Percentiles rank a stretch among this genome's conserved stretches.
Evolutionary conservation across 1,140 invertebrate species (phyloP).

Genomic region (Parasteatoda tepidariorum): DNA sequence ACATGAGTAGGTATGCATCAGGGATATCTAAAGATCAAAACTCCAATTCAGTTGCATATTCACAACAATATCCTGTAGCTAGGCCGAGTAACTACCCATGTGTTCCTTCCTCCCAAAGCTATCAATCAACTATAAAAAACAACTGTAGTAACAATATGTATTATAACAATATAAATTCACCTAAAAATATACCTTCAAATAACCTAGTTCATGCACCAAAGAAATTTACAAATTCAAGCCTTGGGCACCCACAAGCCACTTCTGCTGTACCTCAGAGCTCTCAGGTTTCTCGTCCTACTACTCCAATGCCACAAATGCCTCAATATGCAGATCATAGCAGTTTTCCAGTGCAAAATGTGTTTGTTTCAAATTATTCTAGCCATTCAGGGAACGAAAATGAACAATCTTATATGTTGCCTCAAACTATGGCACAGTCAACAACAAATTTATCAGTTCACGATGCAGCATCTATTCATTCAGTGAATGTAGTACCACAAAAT

Average conservation of each 20-base stretch:
- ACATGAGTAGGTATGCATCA: constrained; percentile 35
- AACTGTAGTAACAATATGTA: constrained; percentile 41
- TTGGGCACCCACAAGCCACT: constrained; percentile 27
- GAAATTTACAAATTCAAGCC: constrained; percentile 53
- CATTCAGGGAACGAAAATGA: constrained; percentile 24
- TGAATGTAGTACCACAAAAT: constrained; percentile 1
- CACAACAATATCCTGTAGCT: constrained; percentile 27
- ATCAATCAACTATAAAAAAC: constrained; percentile 23
- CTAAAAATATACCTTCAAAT: constrained; percentile 19
- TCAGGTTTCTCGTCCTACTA: constrained; percentile 22
- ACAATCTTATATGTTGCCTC: constrained; percentile 33
- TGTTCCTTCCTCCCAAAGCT: constrained; percentile 21
- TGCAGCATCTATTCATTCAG: constrained; percentile 26
- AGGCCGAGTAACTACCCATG: constrained; percentile 41
- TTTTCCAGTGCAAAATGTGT: constrained; percentile 44
- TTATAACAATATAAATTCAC: constrained; percentile 35
- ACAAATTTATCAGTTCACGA: constrained; percentile 7
- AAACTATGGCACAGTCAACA: constrained; percentile 4
- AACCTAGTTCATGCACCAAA: constrained; percentile 17
- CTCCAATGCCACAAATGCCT: constrained; percentile 58
- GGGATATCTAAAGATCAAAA: constrained; percentile 34
- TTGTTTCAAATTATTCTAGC: constrained; percentile 30
- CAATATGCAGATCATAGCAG: constrained; percentile 36
- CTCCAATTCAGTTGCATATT: constrained; percentile 42
- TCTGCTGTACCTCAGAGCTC: constrained; percentile 35